phyloP scores from a whole-genome alignment of 1,140 invertebrate genomes.

The Atta cephalotes region DNA sequence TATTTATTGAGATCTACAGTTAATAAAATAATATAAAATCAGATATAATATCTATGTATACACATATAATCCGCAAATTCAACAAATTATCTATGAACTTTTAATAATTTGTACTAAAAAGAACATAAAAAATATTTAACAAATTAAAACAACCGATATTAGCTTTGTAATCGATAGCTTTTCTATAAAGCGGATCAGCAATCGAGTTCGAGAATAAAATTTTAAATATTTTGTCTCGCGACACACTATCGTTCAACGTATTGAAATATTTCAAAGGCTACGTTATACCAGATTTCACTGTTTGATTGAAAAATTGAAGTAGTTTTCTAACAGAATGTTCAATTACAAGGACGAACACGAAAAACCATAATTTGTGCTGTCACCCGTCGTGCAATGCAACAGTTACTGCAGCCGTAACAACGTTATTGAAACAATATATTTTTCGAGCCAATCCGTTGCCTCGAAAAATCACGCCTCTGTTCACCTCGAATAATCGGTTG shows the following conservation, averaged over 20 bases:
- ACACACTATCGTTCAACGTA: not conserved
- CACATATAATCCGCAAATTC: not conserved
- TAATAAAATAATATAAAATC: too few species aligned
- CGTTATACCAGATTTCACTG: constrained; percentile 16
- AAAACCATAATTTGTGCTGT: constrained; percentile 54
- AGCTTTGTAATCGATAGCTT: not conserved
- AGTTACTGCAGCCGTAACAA: constrained; percentile 29
- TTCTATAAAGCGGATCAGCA: not conserved
- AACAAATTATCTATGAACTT: not conserved
- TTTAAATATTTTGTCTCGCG: not conserved
- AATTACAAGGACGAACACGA: constrained; percentile 41
- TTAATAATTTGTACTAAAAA: not conserved
- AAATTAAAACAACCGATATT: constrained; percentile 6
- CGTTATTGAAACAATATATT: constrained; percentile 61
- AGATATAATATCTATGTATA: too few species aligned
- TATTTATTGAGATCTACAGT: not conserved
- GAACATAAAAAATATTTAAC: not conserved
- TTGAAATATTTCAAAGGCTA: constrained; percentile 27
- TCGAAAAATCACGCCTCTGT: constrained; percentile 45
- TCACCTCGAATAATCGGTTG: constrained; percentile 52
- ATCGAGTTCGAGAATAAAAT: not conserved
- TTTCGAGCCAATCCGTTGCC: constrained; percentile 45
- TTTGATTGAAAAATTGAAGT: constrained; percentile 47
- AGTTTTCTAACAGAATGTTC: constrained; percentile 33
- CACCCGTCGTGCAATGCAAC: constrained; percentile 40